Conservation (phyloP, 2,888 invertebrate genomes). For the Catotricha subobsoleta region DNA sequence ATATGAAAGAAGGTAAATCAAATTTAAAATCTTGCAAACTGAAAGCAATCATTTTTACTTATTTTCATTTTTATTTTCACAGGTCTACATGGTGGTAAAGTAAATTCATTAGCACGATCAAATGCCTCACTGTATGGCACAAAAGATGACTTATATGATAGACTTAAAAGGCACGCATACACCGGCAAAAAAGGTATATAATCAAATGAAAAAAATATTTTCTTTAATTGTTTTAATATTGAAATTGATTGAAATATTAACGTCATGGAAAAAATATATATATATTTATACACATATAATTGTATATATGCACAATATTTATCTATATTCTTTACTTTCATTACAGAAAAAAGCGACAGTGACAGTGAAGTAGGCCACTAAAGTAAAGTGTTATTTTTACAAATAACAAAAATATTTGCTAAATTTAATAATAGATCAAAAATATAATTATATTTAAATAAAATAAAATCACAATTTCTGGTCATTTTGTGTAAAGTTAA, state of each 20-base stretch:
- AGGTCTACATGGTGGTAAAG: conserved; percentile 69
- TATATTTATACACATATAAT: neutral
- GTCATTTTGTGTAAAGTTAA: conserved; percentile 5
- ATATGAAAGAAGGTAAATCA: conserved; percentile 64
- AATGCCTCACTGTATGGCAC: conserved; percentile 89
- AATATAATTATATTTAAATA: neutral
- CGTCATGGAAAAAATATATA: no score
- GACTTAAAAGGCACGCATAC: conserved; percentile 88
- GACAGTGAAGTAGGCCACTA: conserved; percentile 56
- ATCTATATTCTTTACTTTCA: conserved; percentile 14
- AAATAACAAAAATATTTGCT: neutral
- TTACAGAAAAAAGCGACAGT: conserved; percentile 84
- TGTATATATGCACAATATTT: neutral
- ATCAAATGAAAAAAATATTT: conserved; percentile 1
- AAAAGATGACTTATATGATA: conserved; percentile 88
- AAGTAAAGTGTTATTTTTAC: neutral
- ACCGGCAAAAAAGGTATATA: conserved; percentile 77
- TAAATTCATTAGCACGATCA: conserved; percentile 83
- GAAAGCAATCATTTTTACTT: neutral
- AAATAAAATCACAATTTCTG: conserved; percentile 1
- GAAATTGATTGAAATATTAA: conserved; percentile 13
- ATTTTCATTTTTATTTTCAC: conserved; percentile 12
- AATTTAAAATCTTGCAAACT: neutral
- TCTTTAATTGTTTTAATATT: conserved; percentile 5
- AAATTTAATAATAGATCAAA: conserved; percentile 1